These are phyloP conservation scores for Bombylius discolor DNA, from an alignment of 2,888 invertebrate genomes.

Conservation along the genomic window DNA sequence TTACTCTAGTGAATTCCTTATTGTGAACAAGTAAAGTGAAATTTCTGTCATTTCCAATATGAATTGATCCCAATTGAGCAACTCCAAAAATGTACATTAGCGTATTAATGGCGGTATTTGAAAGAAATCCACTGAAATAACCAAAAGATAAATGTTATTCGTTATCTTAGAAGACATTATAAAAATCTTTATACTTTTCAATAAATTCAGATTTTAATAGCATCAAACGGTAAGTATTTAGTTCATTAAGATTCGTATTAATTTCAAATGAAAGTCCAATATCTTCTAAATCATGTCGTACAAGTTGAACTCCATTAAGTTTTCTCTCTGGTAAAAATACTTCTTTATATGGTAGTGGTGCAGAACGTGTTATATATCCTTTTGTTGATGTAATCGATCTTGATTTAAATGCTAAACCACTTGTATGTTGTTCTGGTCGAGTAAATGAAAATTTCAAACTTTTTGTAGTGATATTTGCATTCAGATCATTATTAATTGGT, in stretches of 20 bases:
- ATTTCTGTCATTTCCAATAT: conserved; percentile 35
- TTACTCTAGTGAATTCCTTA: conserved; percentile 30
- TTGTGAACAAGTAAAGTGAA: conserved; percentile 33
- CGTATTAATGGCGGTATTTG: conserved; percentile 30
- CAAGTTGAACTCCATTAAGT: conserved; percentile 31
- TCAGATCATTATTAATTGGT: conserved; percentile 42
- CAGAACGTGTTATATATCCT: conserved; percentile 29
- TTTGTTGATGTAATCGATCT: conserved; percentile 32
- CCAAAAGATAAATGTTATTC: background rate
- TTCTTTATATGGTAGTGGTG: conserved; percentile 28
- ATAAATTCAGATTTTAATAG: conserved; percentile 34
- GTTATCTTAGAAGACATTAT: background rate
- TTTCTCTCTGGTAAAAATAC: conserved; percentile 28
- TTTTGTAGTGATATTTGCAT: conserved; percentile 25
- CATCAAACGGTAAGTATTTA: conserved; percentile 33
- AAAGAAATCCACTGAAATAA: conserved; percentile 30
- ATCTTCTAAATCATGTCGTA: conserved; percentile 29
- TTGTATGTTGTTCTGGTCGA: conserved; percentile 32
- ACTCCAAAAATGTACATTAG: conserved; percentile 33
- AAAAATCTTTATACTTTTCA: conserved; percentile 27
- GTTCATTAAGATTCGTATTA: conserved; percentile 31
- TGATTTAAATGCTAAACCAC: conserved; percentile 34
- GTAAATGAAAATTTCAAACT: conserved; percentile 30
- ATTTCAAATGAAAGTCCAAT: conserved; percentile 29
- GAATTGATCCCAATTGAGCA: conserved; percentile 34